A percentile compares a stretch with the other conserved stretches of the same genome.
Conservation (phyloP, 2,797 vertebrate species). For the Phrynocephalus vlangalii region DNA sequence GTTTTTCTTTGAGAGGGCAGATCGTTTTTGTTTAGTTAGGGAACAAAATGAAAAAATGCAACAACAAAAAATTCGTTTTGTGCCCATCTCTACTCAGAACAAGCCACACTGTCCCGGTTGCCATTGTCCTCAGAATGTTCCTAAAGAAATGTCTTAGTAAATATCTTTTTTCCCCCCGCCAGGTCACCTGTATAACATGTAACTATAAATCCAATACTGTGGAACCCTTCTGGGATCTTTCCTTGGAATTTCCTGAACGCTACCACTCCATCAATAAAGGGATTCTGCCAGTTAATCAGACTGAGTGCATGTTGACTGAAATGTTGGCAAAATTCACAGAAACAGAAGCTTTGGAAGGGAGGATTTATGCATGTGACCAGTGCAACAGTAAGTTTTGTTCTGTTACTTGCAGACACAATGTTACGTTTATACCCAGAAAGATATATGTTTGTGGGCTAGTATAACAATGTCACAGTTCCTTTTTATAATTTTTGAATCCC, state of each 20-base stretch:
- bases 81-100: no score
- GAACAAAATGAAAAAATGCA: no score
- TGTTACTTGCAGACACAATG: neutral
- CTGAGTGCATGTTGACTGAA: conserved; percentile 94
- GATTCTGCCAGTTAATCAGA: conserved; percentile 82
- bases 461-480: neutral
- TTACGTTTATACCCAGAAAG: neutral
- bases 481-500: neutral
- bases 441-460: neutral
- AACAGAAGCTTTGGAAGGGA: conserved; percentile 96
- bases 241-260: conserved; percentile 96
- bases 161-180: conserved; percentile 57
- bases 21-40: no score
- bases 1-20: no score
- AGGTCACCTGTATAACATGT: conserved; percentile 98
- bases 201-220: conserved; percentile 98
- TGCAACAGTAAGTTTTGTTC: conserved; percentile 92
- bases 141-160: conserved; percentile 32
- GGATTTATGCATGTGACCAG: conserved; percentile 97
- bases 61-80: no score
- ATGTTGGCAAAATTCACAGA: conserved; percentile 99
- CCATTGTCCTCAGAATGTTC: neutral
- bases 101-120: neutral
- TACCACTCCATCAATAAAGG: conserved; percentile 92
- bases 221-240: conserved; percentile 99